Conservation (phyloP, 92 coral and sea anemone genomes). For the Micromussa lordhowensis region DNA sequence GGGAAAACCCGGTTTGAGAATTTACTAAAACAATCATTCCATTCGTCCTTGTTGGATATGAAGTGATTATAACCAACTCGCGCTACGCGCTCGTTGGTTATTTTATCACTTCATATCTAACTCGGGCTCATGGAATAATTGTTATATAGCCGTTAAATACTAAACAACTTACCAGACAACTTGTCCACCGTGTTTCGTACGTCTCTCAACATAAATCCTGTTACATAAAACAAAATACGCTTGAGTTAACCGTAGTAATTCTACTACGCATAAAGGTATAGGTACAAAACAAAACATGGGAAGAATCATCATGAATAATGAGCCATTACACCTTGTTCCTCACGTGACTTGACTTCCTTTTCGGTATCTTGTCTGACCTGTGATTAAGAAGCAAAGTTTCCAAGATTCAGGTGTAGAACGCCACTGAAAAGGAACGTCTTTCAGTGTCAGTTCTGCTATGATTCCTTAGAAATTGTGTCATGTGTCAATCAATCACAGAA, state of each 20-base stretch:
- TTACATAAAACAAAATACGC: neutral
- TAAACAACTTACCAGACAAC: slow-evolving; percentile 28
- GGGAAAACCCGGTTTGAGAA: too few species aligned
- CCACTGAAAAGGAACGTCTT: neutral
- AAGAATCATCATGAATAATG: too few species aligned
- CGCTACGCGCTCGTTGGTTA: too few species aligned
- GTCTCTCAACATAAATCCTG: slow-evolving; percentile 24
- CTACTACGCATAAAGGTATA: neutral
- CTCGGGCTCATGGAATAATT: too few species aligned
- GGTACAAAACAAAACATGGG: neutral
- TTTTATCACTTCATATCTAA: too few species aligned
- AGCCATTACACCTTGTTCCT: neutral
- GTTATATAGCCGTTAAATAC: too few species aligned
- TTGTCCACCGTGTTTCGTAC: slow-evolving; percentile 17
- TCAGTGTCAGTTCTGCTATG: neutral
- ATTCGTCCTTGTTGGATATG: too few species aligned
- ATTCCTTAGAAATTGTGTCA: neutral
- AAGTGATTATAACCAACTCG: too few species aligned
- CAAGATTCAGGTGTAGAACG: neutral
- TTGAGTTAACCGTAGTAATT: too few species aligned
- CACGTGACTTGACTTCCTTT: neutral
- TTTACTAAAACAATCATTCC: too few species aligned
- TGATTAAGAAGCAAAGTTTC: neutral
- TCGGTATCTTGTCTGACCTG: slow-evolving; percentile 20
- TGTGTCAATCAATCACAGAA: neutral